Base-by-base conservation (phyloP, 2,797 vertebrate species). In the Ctenosaura bakeri region DNA sequence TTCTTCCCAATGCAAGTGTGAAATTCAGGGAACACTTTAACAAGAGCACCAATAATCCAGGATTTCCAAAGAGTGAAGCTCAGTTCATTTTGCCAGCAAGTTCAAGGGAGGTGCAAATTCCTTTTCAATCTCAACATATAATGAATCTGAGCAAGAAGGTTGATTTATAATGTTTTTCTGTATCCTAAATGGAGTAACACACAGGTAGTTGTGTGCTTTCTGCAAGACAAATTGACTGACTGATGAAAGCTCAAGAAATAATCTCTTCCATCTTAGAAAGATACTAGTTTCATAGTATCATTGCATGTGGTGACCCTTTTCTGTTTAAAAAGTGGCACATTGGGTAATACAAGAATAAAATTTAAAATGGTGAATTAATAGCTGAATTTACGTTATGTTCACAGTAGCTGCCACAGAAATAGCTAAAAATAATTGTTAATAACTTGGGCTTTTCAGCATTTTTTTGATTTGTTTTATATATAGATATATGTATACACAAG, bases 401-500 rank as follows among this genome's bases (percentile, higher is more conserved):
- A 16, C 10, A 56, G 62, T 76, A 56, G 50, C 73, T 83, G 42
- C 50, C 50, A 77, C 46, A n/a, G 62, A 88, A 64, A 24, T 52
- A 29, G 71, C 71, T 79, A 56, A 16, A 52, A 29, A 13, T 59
- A 76, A 78, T 69, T 66, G 56, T 20, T 74, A 86, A 86, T 35
- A 32, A 82, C 82, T 24, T 16, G 78, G 78, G 16, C 9, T 6
- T 85, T 84, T 86, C 26, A 35, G 84, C 24, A 14, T 82, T 62
- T 85, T 79, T 73, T 62, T 16, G 35, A 6, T 29, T 79, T 87
- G 46, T 86, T 88, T 59, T 42, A 54, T 59, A n/a, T 62, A 29
- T 85, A 78, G 42, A 78, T 46, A 18, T 50, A 42, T 32, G 46
- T 66, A 35, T 74, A 35, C 64, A 86, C 78, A 90, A 86, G 56